A percentile compares a stretch with the other conserved stretches of the same genome.
phyloP scores from a whole-genome alignment of 2,888 invertebrate species.

The Biston stratarius region DNA sequence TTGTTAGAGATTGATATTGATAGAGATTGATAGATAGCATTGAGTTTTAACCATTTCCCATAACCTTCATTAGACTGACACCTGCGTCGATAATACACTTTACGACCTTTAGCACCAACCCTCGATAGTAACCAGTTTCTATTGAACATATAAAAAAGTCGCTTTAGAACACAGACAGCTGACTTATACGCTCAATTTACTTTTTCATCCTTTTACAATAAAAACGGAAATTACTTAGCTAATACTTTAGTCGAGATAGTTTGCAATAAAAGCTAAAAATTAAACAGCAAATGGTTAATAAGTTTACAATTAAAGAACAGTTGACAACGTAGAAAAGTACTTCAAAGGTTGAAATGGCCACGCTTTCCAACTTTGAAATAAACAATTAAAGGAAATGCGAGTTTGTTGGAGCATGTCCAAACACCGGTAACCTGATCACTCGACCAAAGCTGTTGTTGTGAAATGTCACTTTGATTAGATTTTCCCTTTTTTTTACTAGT shows the following conservation, averaged over 20 bases:
- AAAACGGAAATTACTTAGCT: background rate
- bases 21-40: too few relatives aligned
- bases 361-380: constrained; percentile 36
- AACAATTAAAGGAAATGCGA: constrained; percentile 41
- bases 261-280: background rate
- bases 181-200: constrained; percentile 12
- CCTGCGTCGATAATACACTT: constrained; percentile 48
- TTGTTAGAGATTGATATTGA: too few relatives aligned
- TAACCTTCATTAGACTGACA: constrained; percentile 31
- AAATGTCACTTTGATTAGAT: constrained; percentile 25
- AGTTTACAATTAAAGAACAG: background rate
- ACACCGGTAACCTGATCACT: constrained; percentile 20
- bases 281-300: background rate
- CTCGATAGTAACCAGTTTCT: constrained; percentile 2
- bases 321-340: background rate
- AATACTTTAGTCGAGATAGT: background rate
- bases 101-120: constrained; percentile 26
- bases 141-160: background rate
- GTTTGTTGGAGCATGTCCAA: constrained; percentile 33
- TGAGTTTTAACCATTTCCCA: background rate
- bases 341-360: constrained; percentile 3
- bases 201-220: background rate
- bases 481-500: background rate
- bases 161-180: constrained; percentile 5
- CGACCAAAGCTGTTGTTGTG: constrained; percentile 21